Conservation (phyloP, 2,888 invertebrate genomes). For the Mongoloraphidia duomilia region DNA sequence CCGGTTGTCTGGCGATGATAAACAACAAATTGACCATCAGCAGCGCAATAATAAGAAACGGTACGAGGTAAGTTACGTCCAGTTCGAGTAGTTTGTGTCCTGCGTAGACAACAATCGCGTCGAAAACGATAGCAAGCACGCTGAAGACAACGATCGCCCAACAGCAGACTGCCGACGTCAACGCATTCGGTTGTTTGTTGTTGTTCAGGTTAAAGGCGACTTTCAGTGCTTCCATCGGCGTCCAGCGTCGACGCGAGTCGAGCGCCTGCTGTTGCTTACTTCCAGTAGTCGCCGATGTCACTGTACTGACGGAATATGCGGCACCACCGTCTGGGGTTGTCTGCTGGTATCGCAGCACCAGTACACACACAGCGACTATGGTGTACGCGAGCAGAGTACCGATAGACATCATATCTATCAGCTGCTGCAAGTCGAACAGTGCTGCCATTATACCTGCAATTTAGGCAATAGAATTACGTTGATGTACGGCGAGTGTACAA, state of each 20-base stretch:
- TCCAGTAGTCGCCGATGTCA: too few relatives aligned
- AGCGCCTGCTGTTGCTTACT: too few relatives aligned
- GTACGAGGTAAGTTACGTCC: conserved; percentile 26
- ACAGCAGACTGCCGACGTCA: conserved; percentile 51
- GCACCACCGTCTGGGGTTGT: neutral
- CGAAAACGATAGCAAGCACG: conserved; percentile 37
- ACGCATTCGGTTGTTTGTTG: conserved; percentile 47
- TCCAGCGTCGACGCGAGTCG: too few relatives aligned
- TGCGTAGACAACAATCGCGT: conserved; percentile 30
- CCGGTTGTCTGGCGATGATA: conserved; percentile 56
- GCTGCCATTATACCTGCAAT: conserved; percentile 62
- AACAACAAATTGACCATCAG: conserved; percentile 38
- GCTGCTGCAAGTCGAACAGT: conserved; percentile 75
- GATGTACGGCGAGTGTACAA: too few relatives aligned
- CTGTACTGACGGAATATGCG: too few relatives aligned
- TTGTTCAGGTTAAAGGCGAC: conserved; percentile 50
- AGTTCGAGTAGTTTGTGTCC: conserved; percentile 20
- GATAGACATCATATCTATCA: conserved; percentile 95
- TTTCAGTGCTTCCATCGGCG: too few relatives aligned
- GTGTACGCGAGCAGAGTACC: conserved; percentile 82
- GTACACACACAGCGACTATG: conserved; percentile 80
- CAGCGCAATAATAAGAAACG: conserved; percentile 31
- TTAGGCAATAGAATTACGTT: neutral
- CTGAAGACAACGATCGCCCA: conserved; percentile 41
- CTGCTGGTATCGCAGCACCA: conserved; percentile 57